Evolutionary conservation across 1,140 invertebrate species (phyloP), one percentile per base, ranked within the genome.

Genomic region (Drosophila triauraria): DNA sequence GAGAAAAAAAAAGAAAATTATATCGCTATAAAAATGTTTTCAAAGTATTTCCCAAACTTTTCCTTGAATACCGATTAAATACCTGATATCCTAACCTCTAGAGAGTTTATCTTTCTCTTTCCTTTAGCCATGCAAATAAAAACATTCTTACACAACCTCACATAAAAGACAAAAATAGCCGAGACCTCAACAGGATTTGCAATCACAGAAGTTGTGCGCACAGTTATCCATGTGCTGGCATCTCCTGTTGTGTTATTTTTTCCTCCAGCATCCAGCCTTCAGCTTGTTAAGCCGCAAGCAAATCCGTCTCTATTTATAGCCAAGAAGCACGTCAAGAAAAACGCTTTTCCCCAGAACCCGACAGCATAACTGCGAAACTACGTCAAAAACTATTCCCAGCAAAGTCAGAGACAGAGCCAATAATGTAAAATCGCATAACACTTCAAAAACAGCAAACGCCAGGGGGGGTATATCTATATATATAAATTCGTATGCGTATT

Each of bases 401-500:
- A 56, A 46, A 62, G 57, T 51, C 62, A 57, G 72, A 77, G 54
- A 71, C 77, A 67, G 77, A 84, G 85, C 85, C 84, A 88, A 88
- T 88, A 84, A 84, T 84, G 80, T 78, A 90, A 81, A 88, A 90
- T 88, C 80, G 85, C 80, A 88, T 78, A 88, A 88, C 84, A 90
- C 85, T 90, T 88, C 61, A 88, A 58, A 87, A 71, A 75, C 70
- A 71, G 51, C 75, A 59, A 56, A 71, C 15, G 48, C 25, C 35
- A 60, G 35, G 43, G 60, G 38, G 43, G 60, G 6, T 9, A 46
- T 13, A 65, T 56, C 13, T 57, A 44, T 65, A 27, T 13, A 64
- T 17, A 46, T 38, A 17, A 15, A 38, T 44, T 27, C 17, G 6
- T 44, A 60, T 48, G 3, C 12, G 40, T 42, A 25, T 23, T 17